phyloP scores from a whole-genome alignment of 2,797 vertebrate species.

The Graptemys geographica region DNA sequence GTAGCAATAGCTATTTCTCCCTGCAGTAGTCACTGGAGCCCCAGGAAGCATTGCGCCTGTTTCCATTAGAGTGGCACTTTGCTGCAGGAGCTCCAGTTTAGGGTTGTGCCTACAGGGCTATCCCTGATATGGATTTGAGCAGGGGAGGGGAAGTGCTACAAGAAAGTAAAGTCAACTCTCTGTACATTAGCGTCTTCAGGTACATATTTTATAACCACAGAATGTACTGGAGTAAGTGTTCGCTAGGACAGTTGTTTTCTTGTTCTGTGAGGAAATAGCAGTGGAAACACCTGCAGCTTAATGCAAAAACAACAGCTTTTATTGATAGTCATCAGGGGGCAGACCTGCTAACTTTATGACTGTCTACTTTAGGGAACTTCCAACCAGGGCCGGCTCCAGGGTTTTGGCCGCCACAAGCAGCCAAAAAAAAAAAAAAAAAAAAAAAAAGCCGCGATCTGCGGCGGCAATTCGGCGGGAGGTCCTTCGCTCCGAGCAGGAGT shows the following conservation, averaged over 20 bases:
- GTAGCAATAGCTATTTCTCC: rapidly evolving
- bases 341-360: background rate
- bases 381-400: background rate
- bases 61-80: background rate
- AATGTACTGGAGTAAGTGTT: background rate
- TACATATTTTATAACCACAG: background rate
- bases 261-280: background rate
- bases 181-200: rapidly evolving
- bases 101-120: background rate
- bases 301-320: background rate
- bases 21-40: background rate
- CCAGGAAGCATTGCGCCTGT: background rate
- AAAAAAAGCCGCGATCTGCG: too few species aligned
- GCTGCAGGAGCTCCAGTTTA: background rate
- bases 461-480: too few species aligned
- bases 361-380: background rate
- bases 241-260: rapidly evolving
- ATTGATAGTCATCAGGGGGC: background rate
- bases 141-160: background rate
- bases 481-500: too few species aligned
- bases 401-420: too few species aligned
- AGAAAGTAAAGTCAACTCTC: background rate
- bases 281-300: background rate
- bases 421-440: too few species aligned
- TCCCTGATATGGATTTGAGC: background rate